These are phyloP conservation scores for Drosophila heteroneura DNA, from an alignment of 2,888 invertebrate genomes.

Conservation along the genomic window DNA sequence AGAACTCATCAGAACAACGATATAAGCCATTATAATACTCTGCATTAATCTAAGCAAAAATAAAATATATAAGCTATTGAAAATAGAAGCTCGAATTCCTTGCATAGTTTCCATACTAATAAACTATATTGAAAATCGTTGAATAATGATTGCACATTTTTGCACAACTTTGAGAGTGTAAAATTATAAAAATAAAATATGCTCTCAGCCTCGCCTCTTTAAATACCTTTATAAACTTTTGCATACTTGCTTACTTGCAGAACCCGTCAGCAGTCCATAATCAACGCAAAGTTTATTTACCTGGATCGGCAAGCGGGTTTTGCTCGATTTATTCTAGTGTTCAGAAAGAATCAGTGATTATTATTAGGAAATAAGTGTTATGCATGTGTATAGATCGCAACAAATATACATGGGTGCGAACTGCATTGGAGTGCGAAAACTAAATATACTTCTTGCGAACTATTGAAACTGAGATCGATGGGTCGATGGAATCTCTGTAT, in stretches of 20 bases:
- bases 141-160: background rate
- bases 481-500: background rate
- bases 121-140: background rate
- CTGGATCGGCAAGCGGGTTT: background rate
- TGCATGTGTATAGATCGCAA: background rate
- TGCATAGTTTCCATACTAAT: background rate
- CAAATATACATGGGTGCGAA: background rate
- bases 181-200: background rate
- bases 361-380: background rate
- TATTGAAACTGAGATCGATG: background rate
- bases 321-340: background rate
- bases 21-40: background rate
- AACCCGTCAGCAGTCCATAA: background rate
- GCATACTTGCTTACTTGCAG: background rate
- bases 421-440: too few relatives aligned
- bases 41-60: background rate
- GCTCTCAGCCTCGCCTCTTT: background rate
- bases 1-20: background rate
- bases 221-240: background rate
- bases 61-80: background rate
- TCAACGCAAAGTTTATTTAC: background rate
- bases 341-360: background rate
- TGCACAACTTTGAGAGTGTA: background rate
- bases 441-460: background rate
- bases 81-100: background rate